phyloP scores from a whole-genome alignment of 2,888 invertebrate genomes.

The Ceraclea dissimilis region DNA sequence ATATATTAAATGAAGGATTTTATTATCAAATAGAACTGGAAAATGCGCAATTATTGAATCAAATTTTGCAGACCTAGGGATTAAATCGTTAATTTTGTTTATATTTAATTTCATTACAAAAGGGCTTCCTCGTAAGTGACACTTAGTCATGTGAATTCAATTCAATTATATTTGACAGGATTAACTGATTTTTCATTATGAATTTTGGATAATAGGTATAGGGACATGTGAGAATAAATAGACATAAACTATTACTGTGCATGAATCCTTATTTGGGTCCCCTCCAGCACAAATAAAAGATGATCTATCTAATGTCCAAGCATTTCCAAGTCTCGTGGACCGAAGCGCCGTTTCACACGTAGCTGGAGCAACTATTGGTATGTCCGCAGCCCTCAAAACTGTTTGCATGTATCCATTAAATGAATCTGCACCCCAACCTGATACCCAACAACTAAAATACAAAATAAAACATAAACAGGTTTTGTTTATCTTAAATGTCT shows the following conservation, averaged over 20 bases:
- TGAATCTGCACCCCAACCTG: constrained; percentile 85
- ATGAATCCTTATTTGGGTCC: constrained; percentile 67
- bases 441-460: constrained; percentile 50
- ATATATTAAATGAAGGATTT: too few relatives aligned
- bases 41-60: background rate
- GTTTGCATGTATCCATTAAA: constrained; percentile 59
- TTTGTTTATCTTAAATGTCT: too few relatives aligned
- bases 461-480: constrained; percentile 4
- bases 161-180: too few relatives aligned
- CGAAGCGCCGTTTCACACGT: constrained; percentile 58
- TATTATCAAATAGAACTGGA: too few relatives aligned
- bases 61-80: too few relatives aligned
- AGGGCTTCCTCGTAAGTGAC: too few relatives aligned
- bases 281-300: constrained; percentile 77
- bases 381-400: constrained; percentile 67
- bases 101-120: too few relatives aligned
- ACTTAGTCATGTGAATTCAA: too few relatives aligned
- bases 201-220: too few relatives aligned
- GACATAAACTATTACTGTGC: constrained; percentile 57
- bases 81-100: too few relatives aligned
- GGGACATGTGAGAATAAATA: too few relatives aligned
- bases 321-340: constrained; percentile 56
- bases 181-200: too few relatives aligned
- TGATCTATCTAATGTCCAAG: constrained; percentile 53
- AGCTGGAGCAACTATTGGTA: constrained; percentile 58